phyloP scores from a whole-genome alignment of 2,113 vertebrate genomes.

The Spea multiplicata region DNA sequence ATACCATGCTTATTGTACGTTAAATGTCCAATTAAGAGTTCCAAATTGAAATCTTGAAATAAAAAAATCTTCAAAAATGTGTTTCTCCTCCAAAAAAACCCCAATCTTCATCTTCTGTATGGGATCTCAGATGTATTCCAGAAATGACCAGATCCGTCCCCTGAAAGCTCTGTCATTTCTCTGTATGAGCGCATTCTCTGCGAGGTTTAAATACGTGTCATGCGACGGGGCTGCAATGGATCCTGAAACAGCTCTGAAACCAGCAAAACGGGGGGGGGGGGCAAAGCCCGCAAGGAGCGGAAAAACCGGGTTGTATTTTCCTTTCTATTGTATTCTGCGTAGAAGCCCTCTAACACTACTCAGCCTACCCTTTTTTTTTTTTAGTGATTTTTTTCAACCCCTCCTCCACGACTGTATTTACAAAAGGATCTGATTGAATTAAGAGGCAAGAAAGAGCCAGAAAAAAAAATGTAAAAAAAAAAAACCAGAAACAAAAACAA shows the following conservation, averaged over 20 bases:
- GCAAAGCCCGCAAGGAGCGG: background rate
- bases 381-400: background rate
- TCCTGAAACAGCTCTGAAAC: conserved; percentile 17
- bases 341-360: background rate
- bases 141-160: background rate
- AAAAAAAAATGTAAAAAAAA: too few relatives aligned
- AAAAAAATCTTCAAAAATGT: background rate
- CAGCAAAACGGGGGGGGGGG: conserved; percentile 26
- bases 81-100: background rate
- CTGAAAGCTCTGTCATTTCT: background rate
- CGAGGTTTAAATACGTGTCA: conserved; percentile 22
- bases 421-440: too few relatives aligned
- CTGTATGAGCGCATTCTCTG: background rate
- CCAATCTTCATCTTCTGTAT: background rate
- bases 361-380: background rate
- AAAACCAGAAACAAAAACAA: too few relatives aligned
- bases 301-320: conserved; percentile 25
- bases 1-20: conserved; percentile 8
- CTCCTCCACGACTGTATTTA: too few relatives aligned
- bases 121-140: background rate
- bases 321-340: background rate
- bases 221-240: conserved; percentile 31
- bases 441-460: too few relatives aligned
- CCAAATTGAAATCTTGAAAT: background rate
- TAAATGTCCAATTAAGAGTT: background rate